These are phyloP conservation scores for Diplolepis rosae DNA, from an alignment of 2,888 invertebrate genomes.

Conservation along the genomic window DNA sequence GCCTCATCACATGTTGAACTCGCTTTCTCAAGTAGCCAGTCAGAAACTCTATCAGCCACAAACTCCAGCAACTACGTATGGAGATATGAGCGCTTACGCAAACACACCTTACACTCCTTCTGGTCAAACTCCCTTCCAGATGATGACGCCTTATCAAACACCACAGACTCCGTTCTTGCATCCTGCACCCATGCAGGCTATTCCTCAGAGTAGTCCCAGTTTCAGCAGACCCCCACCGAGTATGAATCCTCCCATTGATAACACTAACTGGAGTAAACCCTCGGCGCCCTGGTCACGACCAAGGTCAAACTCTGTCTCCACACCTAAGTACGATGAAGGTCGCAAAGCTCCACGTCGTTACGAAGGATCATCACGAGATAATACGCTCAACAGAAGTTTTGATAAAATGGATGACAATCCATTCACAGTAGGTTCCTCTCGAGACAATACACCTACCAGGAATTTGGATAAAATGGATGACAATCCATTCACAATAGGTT, in stretches of 20 bases:
- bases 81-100: conserved; percentile 79
- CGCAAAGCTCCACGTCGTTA: conserved; percentile 73
- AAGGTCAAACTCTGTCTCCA: conserved; percentile 69
- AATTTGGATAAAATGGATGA: background rate
- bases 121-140: conserved; percentile 89
- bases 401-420: conserved; percentile 35
- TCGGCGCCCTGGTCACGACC: conserved; percentile 87
- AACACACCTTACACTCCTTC: conserved; percentile 93
- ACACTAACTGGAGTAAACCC: conserved; percentile 90
- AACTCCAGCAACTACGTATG: conserved; percentile 82
- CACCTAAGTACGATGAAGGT: conserved; percentile 73
- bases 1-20: conserved; percentile 81
- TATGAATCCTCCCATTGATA: conserved; percentile 74
- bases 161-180: conserved; percentile 78
- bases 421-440: conserved; percentile 37
- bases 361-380: conserved; percentile 64
- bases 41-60: conserved; percentile 75
- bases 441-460: conserved; percentile 69
- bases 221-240: conserved; percentile 60
- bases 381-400: conserved; percentile 14
- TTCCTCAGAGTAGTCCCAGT: conserved; percentile 57
- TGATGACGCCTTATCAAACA: conserved; percentile 83
- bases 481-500: conserved; percentile 4
- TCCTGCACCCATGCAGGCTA: conserved; percentile 74
- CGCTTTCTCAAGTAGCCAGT: conserved; percentile 81